phyloP scores from a whole-genome alignment of 37 sponge, comb jelly and placozoan genomes.

The Cliona cf. orientalis region DNA sequence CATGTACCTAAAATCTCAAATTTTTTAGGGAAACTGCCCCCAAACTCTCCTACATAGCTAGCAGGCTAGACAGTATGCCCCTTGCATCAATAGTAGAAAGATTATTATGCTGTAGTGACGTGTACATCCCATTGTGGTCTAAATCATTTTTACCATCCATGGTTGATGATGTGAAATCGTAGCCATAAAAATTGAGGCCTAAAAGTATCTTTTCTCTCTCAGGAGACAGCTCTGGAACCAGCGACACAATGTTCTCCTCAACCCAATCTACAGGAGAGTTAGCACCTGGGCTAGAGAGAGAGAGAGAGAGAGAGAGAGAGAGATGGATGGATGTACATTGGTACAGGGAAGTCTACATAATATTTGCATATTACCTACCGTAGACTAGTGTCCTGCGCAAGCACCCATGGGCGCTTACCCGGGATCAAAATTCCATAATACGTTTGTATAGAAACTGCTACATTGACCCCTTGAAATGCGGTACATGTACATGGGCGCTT shows the following conservation, averaged over 20 bases:
- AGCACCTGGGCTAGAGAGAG: slow-evolving; percentile 74
- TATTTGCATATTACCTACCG: neutral
- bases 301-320: slow-evolving; percentile 7
- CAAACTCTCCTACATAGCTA: no score
- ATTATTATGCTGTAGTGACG: no score
- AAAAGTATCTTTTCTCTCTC: slow-evolving; percentile 86
- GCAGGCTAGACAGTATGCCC: no score
- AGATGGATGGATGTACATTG: neutral
- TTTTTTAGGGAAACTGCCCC: no score
- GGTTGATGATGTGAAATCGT: slow-evolving; percentile 64
- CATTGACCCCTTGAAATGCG: no score
- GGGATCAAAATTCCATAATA: no score
- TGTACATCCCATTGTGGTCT: neutral
- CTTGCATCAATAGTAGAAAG: neutral
- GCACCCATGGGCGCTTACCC: no score
- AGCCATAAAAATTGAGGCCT: slow-evolving; percentile 98
- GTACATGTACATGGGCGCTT: no score
- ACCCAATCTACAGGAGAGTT: slow-evolving; percentile 90
- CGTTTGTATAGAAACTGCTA: no score
- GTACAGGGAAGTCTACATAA: neutral
- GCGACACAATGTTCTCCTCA: slow-evolving; percentile 59
- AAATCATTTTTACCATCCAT: slow-evolving; percentile 61
- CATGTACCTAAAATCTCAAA: no score
- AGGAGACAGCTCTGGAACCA: slow-evolving; percentile 64
- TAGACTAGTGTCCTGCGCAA: no score